These are phyloP conservation scores for Hemibagrus wyckioides DNA, from an alignment of 2,113 vertebrate species.

Conservation along the genomic window DNA sequence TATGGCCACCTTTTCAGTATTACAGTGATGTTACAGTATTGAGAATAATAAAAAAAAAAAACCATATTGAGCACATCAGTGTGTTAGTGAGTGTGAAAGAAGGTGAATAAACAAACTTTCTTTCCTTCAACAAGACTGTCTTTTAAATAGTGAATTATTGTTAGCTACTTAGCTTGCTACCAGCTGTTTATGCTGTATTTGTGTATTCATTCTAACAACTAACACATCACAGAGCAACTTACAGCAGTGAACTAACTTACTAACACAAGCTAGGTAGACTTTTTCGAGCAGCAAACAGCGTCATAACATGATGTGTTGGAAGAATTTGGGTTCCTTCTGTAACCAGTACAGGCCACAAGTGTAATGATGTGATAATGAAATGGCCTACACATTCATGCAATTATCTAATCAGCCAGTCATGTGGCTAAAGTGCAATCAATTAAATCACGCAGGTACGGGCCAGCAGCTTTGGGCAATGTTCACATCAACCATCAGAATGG, in stretches of 20 bases:
- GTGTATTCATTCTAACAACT: background rate
- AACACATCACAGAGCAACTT: background rate
- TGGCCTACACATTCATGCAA: too few species aligned
- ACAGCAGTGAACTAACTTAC: too few species aligned
- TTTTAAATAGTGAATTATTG: background rate
- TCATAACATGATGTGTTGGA: too few species aligned
- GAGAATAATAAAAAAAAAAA: background rate
- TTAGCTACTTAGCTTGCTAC: background rate
- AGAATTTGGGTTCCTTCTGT: background rate
- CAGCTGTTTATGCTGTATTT: background rate
- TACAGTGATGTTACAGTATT: background rate
- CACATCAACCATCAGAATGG: too few species aligned
- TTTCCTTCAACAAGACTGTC: background rate
- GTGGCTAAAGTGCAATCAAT: too few species aligned
- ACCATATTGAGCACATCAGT: background rate
- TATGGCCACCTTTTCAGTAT: background rate
- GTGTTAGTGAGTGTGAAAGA: background rate
- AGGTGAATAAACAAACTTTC: background rate
- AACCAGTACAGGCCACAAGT: background rate
- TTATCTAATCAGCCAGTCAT: too few species aligned
- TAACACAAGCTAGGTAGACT: background rate
- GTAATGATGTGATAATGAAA: too few species aligned
- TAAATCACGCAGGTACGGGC: too few species aligned
- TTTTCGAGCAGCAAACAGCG: too few species aligned
- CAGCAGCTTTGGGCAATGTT: too few species aligned